Conservation (phyloP, 2,113 vertebrate species). For the Lycocorax pyrrhopterus region DNA sequence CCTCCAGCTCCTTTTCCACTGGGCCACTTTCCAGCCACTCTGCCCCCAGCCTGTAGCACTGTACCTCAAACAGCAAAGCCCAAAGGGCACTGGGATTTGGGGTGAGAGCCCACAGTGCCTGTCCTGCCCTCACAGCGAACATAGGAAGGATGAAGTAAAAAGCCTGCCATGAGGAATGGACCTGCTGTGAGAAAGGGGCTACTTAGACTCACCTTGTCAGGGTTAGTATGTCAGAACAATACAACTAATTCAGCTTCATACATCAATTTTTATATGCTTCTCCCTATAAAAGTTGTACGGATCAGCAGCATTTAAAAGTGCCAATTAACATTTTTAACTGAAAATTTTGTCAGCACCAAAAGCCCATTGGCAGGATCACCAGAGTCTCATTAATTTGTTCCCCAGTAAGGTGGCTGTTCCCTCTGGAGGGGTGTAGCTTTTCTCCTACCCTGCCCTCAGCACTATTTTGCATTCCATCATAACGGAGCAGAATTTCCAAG, state of each 20-base stretch:
- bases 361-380: rapidly evolving
- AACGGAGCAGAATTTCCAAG: background rate
- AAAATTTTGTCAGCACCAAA: rapidly evolving
- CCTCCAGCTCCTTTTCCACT: background rate
- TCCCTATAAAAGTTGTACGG: background rate
- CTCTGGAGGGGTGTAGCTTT: rapidly evolving
- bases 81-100: rapidly evolving
- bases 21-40: background rate
- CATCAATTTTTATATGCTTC: background rate
- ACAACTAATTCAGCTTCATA: background rate
- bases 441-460: background rate
- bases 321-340: background rate
- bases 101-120: rapidly evolving
- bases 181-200: rapidly evolving
- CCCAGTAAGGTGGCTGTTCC: background rate
- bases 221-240: background rate
- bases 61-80: background rate
- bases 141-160: too few species aligned
- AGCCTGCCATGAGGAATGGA: background rate
- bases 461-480: background rate
- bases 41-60: rapidly evolving
- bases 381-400: background rate
- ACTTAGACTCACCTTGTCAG: too few species aligned
- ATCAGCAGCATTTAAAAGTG: background rate
- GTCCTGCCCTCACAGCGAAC: rapidly evolving